phyloP scores from a whole-genome alignment of 1,140 invertebrate genomes.

The Drosophila guanche region DNA sequence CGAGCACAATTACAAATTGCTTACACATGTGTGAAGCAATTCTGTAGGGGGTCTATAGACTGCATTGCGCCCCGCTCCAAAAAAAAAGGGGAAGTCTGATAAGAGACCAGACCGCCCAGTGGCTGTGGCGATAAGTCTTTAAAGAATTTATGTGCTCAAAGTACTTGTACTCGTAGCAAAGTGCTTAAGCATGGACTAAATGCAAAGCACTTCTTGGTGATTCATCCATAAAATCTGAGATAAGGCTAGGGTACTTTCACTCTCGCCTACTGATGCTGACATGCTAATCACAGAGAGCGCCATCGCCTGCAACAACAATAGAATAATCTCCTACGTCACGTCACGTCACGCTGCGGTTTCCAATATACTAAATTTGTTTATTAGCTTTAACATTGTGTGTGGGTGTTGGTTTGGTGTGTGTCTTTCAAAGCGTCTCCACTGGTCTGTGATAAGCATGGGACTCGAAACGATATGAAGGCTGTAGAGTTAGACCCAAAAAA shows the following conservation, averaged over 20 bases:
- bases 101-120: background rate
- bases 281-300: background rate
- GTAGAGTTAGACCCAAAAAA: conserved; percentile 14
- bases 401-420: too few species aligned
- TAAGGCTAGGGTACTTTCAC: conserved; percentile 33
- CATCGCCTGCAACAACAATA: conserved; percentile 15
- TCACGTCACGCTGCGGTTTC: conserved; percentile 64
- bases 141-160: background rate
- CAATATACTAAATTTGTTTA: conserved; percentile 44
- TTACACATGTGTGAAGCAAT: conserved; percentile 4
- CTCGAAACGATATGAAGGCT: conserved; percentile 20
- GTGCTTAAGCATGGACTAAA: background rate
- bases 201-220: background rate
- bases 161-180: conserved; percentile 1
- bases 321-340: conserved; percentile 21
- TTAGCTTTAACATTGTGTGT: conserved; percentile 40
- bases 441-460: conserved; percentile 34
- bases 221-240: conserved; percentile 34
- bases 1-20: conserved; percentile 36
- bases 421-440: background rate
- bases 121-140: conserved; percentile 1
- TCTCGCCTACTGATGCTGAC: conserved; percentile 7
- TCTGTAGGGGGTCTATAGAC: too few species aligned
- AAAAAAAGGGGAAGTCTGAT: conserved; percentile 20
- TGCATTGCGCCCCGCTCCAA: too few species aligned